Evolutionary conservation across 2,888 invertebrate genomes (phyloP).

Genomic region (Drosophila borborema): DNA sequence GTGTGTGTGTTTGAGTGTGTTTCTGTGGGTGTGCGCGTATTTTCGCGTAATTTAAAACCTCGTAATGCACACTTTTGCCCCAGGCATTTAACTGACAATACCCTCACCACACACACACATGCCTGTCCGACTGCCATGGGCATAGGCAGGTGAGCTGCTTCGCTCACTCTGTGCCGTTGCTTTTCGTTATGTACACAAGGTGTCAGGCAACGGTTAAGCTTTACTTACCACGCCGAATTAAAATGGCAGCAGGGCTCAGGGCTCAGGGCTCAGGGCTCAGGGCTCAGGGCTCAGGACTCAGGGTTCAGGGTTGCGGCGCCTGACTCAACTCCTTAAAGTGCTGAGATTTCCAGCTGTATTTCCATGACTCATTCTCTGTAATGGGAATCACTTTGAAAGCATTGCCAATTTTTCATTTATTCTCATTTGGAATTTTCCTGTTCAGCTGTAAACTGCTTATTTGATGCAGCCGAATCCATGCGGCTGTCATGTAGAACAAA

Average conservation of each 20-base stretch:
- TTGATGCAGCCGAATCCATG: neutral
- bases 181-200: slow-evolving; percentile 64
- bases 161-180: slow-evolving; percentile 2
- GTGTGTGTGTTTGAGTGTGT: slow-evolving; percentile 14
- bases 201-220: slow-evolving; percentile 78
- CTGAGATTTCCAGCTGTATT: slow-evolving; percentile 60
- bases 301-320: too few species aligned
- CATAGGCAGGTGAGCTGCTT: slow-evolving; percentile 25
- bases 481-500: slow-evolving; percentile 11
- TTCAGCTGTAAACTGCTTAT: neutral
- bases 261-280: neutral
- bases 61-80: slow-evolving; percentile 79
- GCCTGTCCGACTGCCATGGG: slow-evolving; percentile 21
- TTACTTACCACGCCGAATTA: slow-evolving; percentile 72
- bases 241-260: slow-evolving; percentile 31
- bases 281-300: neutral
- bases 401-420: slow-evolving; percentile 2
- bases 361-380: slow-evolving; percentile 4
- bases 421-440: neutral
- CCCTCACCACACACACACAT: slow-evolving; percentile 51
- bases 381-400: slow-evolving; percentile 3
- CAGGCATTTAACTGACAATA: slow-evolving; percentile 80
- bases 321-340: slow-evolving; percentile 56
- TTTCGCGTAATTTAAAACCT: slow-evolving; percentile 79
- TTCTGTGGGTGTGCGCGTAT: slow-evolving; percentile 45